phyloP scores from a whole-genome alignment of 2,888 invertebrate species.

The Zootermopsis nevadensis region DNA sequence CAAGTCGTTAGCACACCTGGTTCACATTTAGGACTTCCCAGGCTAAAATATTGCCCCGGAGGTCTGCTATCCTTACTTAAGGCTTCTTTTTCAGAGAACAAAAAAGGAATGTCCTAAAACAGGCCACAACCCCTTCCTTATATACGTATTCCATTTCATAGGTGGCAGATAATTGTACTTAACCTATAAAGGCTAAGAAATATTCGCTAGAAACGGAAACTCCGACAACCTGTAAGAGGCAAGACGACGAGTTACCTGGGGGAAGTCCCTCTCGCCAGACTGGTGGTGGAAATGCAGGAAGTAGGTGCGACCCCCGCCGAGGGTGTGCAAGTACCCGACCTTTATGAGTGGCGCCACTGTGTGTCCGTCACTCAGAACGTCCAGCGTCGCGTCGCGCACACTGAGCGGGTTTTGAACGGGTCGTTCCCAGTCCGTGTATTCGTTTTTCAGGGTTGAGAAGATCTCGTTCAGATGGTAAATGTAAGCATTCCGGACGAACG shows the following conservation, averaged over 20 bases:
- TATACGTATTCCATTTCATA: too few relatives aligned
- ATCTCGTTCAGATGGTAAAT: conserved; percentile 96
- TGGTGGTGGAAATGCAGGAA: conserved; percentile 91
- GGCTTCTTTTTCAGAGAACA: too few relatives aligned
- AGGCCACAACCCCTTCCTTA: too few relatives aligned
- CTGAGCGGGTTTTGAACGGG: conserved; percentile 87
- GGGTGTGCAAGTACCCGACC: conserved; percentile 82
- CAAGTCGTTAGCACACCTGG: too few relatives aligned
- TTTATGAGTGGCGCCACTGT: conserved; percentile 87
- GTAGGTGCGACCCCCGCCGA: conserved; percentile 83
- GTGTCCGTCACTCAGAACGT: conserved; percentile 91
- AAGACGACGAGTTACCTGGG: conserved; percentile 69
- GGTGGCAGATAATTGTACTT: too few relatives aligned
- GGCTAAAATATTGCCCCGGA: too few relatives aligned
- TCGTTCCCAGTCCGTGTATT: conserved; percentile 96
- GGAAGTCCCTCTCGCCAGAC: conserved; percentile 82
- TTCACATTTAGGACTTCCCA: too few relatives aligned
- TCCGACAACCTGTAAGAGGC: background rate
- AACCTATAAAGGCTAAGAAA: too few relatives aligned
- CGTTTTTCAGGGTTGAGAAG: conserved; percentile 91
- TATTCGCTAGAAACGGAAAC: background rate
- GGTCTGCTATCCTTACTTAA: too few relatives aligned
- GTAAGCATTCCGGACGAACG: conserved; percentile 93
- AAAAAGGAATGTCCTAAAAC: too few relatives aligned
- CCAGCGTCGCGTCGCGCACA: conserved; percentile 86